Evolutionary conservation across 2,888 invertebrate species (phyloP), one percentile per base, ranked within the genome.

Genomic region (Sipunculus nudus): DNA sequence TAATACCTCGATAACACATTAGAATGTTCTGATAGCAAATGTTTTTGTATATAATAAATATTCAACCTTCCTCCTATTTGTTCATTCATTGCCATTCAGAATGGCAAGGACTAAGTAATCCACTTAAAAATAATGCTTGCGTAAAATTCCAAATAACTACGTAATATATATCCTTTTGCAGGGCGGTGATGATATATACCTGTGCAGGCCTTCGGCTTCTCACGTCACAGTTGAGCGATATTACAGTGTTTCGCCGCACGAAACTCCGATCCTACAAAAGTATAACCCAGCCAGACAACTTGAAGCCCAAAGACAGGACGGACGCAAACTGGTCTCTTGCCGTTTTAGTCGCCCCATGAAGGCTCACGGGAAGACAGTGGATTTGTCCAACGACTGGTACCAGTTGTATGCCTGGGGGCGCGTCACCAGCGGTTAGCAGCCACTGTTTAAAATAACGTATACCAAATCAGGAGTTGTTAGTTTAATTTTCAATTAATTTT

Each of bases 341-440:
- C 50, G 70, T 19, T 69, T 68, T 53, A 53, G 50, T 23, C 46
- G 70, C 13, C 59, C 61, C 19, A 46, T 70, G 28, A 69, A 68
- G 50, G 63, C 65, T 21, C 43, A 31, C 21, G 48, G 55, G 40
- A 48, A 54, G 23, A 67, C 54, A 32, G 60, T 69, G 13, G 69
- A 69, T 50, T 53, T 69, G 26, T 63, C 57, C 57, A 65, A 68
- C 47, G 68, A 62, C 31, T 69, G 69, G 69, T 69, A 43, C 38
- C 69, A 69, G 50, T 56, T 69, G 39, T 69, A 69, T 41, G 67
- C 67, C 21, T 69, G 69, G 69, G 69, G 69, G 38, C 55, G 55
- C 28, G 41, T 67, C 8, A 47, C 63, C 26, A 39, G 45, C 4
- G 57, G 68, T 68, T 43, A 48, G 65, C 35, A 46, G 39, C 28